Base-by-base conservation (phyloP, 2,888 invertebrate genomes). In the Tricholauxania praeusta region DNA sequence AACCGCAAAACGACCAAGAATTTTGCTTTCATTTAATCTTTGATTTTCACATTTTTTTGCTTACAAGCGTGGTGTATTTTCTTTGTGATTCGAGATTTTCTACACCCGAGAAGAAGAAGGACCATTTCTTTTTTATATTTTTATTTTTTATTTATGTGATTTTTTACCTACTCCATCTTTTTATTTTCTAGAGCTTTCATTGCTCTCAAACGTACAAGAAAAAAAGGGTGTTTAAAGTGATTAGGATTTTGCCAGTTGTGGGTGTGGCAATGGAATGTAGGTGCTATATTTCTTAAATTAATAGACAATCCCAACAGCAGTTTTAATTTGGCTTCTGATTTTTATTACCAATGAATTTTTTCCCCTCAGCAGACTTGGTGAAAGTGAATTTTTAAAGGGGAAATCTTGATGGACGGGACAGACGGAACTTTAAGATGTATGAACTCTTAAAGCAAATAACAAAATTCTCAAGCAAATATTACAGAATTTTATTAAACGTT, bases 1-100 rank as follows among this genome's bases (percentile, higher is more conserved):
- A 85, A 83, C 83, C 80, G 76, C 82, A 83, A 84, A 83, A 83
- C 80, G 80, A 81, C 79, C 80, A 81, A 79, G 77, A 77, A 78
- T 79, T 75, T 77, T 75, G 74, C 75, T 79, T 79, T 78, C 77
- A 77, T 79, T 77, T 77, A 73, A 77, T 75, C 76, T 79, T 70
- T 77, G 75, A 77, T 79, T 78, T 74, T 73, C 39, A 52, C 62
- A 72, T 75, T 78, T 74, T 69, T 68, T 60, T 57, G 22, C 68
- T 68, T 39, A 8, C 10, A 39, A 65, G 19, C 64, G 71, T 65
- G 19, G 51, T 22, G 39, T 57, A 10, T 39, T 51, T 65, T 53
- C 32, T 74, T 64, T 17, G 51, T 59, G 19, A 53, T 67, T 32
- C 53, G 64, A 32, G 48, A 52, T 69, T 65, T 57, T 72, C 60